A percentile compares a stretch with the other conserved stretches of the same genome.
phyloP scores from a whole-genome alignment of 2,113 vertebrate genomes.

The Hystrix brachyura region DNA sequence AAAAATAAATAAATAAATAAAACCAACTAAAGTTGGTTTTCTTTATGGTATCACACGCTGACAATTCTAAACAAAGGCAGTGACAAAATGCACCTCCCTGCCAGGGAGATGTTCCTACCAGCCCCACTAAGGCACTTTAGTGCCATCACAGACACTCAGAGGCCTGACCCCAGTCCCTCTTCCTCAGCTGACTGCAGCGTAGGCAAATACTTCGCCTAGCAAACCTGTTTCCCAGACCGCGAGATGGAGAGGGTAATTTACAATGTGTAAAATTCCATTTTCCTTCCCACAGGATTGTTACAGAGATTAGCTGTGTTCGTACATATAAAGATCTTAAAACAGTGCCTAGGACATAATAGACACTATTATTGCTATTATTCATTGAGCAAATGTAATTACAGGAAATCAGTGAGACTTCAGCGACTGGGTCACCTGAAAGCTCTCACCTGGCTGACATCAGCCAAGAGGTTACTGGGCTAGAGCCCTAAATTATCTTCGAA shows the following conservation, averaged over 20 bases:
- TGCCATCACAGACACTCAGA: neutral
- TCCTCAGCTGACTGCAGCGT: neutral
- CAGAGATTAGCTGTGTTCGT: rapidly evolving
- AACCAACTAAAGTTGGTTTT: neutral
- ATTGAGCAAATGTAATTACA: neutral
- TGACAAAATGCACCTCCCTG: neutral
- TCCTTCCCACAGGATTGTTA: too few species aligned
- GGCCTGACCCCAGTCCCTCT: neutral
- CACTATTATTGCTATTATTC: neutral
- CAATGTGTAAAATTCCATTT: too few species aligned
- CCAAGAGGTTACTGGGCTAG: neutral
- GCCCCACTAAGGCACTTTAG: rapidly evolving
- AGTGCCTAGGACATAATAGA: neutral
- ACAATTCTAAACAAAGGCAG: neutral
- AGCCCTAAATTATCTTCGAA: neutral
- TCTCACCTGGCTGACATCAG: neutral
- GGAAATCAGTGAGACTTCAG: neutral
- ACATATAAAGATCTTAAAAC: neutral
- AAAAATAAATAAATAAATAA: neutral
- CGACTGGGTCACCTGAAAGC: neutral
- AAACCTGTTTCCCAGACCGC: neutral
- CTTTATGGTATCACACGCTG: neutral
- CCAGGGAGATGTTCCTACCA: neutral
- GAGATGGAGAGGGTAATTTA: neutral
- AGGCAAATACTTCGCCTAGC: neutral